A percentile compares a stretch with the other conserved stretches of the same genome.
Evolutionary conservation across 2,797 vertebrate species (phyloP).

Genomic region (Iguana delicatissima): DNA sequence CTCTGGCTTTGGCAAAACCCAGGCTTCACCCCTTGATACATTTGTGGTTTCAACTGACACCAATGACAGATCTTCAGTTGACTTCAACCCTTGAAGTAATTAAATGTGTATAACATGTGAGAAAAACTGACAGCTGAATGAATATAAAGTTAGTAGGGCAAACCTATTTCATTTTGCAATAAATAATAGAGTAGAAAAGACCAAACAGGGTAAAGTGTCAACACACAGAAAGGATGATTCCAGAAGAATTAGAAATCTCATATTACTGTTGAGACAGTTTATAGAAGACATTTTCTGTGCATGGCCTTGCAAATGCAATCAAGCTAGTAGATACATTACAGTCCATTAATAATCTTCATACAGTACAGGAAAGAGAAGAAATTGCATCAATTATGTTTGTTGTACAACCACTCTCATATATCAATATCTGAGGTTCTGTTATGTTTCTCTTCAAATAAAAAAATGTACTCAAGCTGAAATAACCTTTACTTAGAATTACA

Average conservation of each 20-base stretch:
- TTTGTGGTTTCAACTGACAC: neutral
- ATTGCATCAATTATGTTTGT: neutral
- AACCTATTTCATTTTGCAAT: slow-evolving; percentile 13
- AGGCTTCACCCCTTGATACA: neutral
- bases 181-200: neutral
- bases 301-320: neutral
- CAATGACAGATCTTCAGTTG: slow-evolving; percentile 19
- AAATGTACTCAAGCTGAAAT: neutral
- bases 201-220: slow-evolving; percentile 10
- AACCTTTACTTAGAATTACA: neutral
- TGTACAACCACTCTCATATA: neutral
- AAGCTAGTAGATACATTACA: neutral
- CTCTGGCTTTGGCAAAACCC: neutral
- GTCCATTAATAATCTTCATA: neutral
- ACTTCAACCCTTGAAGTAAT: slow-evolving; percentile 19
- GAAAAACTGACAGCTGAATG: slow-evolving; percentile 12
- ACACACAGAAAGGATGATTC: neutral
- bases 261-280: neutral
- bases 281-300: neutral
- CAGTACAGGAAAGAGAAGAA: neutral
- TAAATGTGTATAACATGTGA: slow-evolving; percentile 1
- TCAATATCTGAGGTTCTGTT: neutral
- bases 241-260: slow-evolving; percentile 4
- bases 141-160: slow-evolving; percentile 15
- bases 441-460: neutral